A percentile compares a stretch with the other conserved stretches of the same genome.
Conservation (phyloP, 1,140 invertebrate genomes). For the Hermatobates lingyangjiaoensis region DNA sequence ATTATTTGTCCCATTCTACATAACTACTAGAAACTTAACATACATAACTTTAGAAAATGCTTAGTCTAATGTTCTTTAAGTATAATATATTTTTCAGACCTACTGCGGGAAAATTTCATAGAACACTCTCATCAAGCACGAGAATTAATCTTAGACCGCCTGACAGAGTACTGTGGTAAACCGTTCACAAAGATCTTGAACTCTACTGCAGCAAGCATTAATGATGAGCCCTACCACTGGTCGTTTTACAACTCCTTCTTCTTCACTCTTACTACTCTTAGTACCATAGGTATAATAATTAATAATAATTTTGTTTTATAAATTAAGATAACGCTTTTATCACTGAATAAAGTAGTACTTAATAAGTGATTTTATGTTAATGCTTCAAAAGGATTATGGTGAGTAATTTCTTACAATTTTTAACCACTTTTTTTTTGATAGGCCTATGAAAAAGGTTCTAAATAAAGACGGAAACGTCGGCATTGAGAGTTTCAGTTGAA, state of each 20-base stretch:
- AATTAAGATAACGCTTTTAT: not conserved
- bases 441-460: too few species aligned
- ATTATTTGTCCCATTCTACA: too few species aligned
- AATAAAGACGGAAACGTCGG: too few species aligned
- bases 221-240: slow-evolving; percentile 32
- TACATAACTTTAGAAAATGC: too few species aligned
- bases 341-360: too few species aligned
- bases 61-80: too few species aligned
- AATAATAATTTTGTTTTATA: not conserved
- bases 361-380: too few species aligned
- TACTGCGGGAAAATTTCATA: slow-evolving; percentile 6
- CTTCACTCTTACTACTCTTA: slow-evolving; percentile 85
- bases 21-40: too few species aligned
- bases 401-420: not conserved
- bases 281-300: slow-evolving; percentile 60
- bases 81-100: too few species aligned
- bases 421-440: too few species aligned
- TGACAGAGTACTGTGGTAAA: slow-evolving; percentile 14
- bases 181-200: slow-evolving; percentile 5
- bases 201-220: not conserved
- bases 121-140: slow-evolving; percentile 1
- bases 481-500: too few species aligned
- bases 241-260: slow-evolving; percentile 87
- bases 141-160: not conserved
- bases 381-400: not conserved